These are phyloP conservation scores for Agrypnus murinus DNA, from an alignment of 2,888 invertebrate genomes.

Conservation along the genomic window DNA sequence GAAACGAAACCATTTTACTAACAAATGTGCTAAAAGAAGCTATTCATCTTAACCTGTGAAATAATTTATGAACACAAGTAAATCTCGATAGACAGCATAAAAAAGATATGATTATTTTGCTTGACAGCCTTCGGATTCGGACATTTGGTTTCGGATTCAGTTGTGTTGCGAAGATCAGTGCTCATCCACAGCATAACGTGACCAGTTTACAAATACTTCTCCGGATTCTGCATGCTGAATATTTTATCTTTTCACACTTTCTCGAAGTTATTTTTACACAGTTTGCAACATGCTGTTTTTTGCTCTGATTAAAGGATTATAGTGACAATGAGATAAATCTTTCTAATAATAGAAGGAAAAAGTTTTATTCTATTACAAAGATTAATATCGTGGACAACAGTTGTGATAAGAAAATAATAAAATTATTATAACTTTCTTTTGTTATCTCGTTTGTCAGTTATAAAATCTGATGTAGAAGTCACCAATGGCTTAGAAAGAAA, in stretches of 20 bases:
- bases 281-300: neutral
- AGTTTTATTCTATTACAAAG: neutral
- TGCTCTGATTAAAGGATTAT: conserved; percentile 19
- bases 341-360: neutral
- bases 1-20: too few relatives aligned
- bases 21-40: too few relatives aligned
- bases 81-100: neutral
- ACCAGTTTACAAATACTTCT: conserved; percentile 21
- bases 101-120: conserved; percentile 20
- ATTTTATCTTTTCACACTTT: conserved; percentile 26
- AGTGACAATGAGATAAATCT: neutral
- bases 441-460: too few relatives aligned
- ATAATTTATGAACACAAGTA: too few relatives aligned
- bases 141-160: conserved; percentile 25
- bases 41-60: too few relatives aligned
- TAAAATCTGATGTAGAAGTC: too few relatives aligned
- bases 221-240: conserved; percentile 21
- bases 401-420: too few relatives aligned
- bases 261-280: conserved; percentile 1
- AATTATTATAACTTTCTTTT: too few relatives aligned
- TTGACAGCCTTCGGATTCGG: conserved; percentile 15
- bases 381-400: neutral
- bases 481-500: too few relatives aligned
- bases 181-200: conserved; percentile 36
- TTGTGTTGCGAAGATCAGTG: conserved; percentile 26